Evolutionary conservation across 2,113 vertebrate genomes (phyloP), one percentile per base, ranked within the genome.

Genomic region (Diadophis punctatus): DNA sequence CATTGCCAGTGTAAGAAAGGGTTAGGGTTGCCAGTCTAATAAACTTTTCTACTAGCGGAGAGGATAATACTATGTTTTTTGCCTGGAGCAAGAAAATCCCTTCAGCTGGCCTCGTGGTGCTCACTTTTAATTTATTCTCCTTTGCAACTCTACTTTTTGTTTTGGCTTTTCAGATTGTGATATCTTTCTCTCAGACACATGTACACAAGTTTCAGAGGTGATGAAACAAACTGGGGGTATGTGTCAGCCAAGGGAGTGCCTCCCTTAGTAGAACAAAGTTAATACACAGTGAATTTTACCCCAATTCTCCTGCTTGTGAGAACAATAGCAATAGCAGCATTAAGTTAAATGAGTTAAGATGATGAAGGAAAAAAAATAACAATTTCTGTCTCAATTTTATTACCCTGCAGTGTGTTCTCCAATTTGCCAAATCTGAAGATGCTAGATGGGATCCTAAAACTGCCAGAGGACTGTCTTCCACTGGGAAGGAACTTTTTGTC

Each of bases 341-440:
- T 43, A 80, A 52, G 27, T 22, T 53, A 25, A 74, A 30, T 52
- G 2, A 4, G 43, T 53, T 53, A 34, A 55, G 25, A 86, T 68
- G 25, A 34, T 22, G 39, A 53, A 39, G 8, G 23, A 7, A 1
- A 30, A 60, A 60, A 58, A 90, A 46, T 88, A 92, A 93, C 86
- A 90, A 0, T 39, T 93, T 56, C 94, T 68, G 53, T 90, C 95
- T 93, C 39, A 6, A 46, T 92, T 80, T 49, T 90, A 88, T 97
- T 92, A 91, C 94, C 51, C 95, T 95, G 68, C 97, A 99, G 99
- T 53, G 98, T 99, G 22, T 99, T 99, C 96, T 98, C 97, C 95
- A 98, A 96, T 97, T 98, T 99, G 98, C 99, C 99, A 99, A 99
- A 99, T 93, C 97, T 99, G 88, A 98, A 99, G 97, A 96, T 96